Base-by-base conservation (phyloP, 2,888 invertebrate species). In the Linnaemya vulpina region DNA sequence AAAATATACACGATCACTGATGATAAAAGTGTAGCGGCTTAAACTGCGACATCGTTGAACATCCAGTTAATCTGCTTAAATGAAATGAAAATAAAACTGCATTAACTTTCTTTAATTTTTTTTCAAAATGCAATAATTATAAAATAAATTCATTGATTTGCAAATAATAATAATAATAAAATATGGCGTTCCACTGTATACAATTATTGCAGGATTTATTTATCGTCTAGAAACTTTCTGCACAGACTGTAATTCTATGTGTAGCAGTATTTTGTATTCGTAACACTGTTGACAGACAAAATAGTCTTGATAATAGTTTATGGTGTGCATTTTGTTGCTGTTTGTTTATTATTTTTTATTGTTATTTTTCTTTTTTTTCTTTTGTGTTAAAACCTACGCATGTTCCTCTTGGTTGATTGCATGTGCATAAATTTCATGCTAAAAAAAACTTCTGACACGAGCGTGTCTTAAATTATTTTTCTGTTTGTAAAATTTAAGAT, bases 381-480 rank as follows among this genome's bases (percentile, higher is more conserved):
- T 2, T 77, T 62, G 15, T 9, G n/a, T n/a, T n/a, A 70, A 63
- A 70, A 30, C 77, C 77, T 70, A 77, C 77, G 51, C 77, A 62
- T 68, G n/a, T 68, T 77, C 60, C 15, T n/a, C 7, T 11, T 58
- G 25, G 17, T 9, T 68, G 38, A 25, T 49, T 38, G 53, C 60
- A 58, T 38, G 67, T 38, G 13, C 67, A 68, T 60, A 60, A 58
- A 46, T 76, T 76, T 76, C 13, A 25, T 35, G 22, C 35, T 71
- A 10, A 22, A 35, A 15, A 58, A 46, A 46, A 55, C 22, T 20
- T 65, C 38, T 49, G 38, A 40, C 38, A 60, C 35, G 17, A 68
- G 49, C 38, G 1, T 35, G 22, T 15, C 15, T 53, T 75, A 13
- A 40, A 65, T 4, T 5, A 25, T 30, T 75, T 51, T 40, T n/a